A percentile compares a stretch with the other conserved stretches of the same genome.
Conservation (phyloP, 2,888 invertebrate species). For the Acrobasis suavella region DNA sequence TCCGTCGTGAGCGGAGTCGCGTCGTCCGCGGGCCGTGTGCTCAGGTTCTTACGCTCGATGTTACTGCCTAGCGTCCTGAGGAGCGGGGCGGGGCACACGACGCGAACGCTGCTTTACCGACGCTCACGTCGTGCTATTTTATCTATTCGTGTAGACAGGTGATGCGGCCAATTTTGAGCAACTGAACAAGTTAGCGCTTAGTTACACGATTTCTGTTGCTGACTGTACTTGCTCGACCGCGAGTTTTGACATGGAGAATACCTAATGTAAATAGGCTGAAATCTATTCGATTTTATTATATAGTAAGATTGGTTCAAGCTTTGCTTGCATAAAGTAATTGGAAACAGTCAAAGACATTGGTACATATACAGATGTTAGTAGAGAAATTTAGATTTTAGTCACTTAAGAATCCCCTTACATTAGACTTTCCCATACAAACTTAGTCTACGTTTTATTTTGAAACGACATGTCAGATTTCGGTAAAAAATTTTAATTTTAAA, state of each 20-base stretch:
- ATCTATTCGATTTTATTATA: background rate
- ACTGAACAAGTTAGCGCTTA: constrained; percentile 36
- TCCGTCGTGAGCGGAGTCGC: constrained; percentile 69
- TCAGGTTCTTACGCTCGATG: constrained; percentile 75
- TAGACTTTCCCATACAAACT: too few species aligned
- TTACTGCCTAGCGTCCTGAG: constrained; percentile 60
- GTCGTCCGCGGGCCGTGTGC: constrained; percentile 56
- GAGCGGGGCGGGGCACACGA: constrained; percentile 26
- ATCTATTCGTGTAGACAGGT: constrained; percentile 65
- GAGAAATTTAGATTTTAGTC: too few species aligned
- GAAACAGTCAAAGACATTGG: too few species aligned
- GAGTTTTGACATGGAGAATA: background rate
- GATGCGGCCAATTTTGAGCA: constrained; percentile 46
- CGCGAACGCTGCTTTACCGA: constrained; percentile 47
- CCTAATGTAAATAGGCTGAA: background rate
- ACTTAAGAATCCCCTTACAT: too few species aligned
- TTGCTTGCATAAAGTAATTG: too few species aligned
- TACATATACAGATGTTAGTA: too few species aligned
- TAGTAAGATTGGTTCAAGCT: background rate
- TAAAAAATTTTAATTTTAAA: too few species aligned
- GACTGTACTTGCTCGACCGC: background rate
- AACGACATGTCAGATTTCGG: too few species aligned
- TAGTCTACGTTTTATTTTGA: too few species aligned
- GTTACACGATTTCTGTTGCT: constrained; percentile 17
- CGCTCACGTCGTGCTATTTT: constrained; percentile 39